Percentiles rank a stretch among this genome's conserved stretches.
Conservation (phyloP, 2,113 vertebrate species). For the Festucalex cinctus region DNA sequence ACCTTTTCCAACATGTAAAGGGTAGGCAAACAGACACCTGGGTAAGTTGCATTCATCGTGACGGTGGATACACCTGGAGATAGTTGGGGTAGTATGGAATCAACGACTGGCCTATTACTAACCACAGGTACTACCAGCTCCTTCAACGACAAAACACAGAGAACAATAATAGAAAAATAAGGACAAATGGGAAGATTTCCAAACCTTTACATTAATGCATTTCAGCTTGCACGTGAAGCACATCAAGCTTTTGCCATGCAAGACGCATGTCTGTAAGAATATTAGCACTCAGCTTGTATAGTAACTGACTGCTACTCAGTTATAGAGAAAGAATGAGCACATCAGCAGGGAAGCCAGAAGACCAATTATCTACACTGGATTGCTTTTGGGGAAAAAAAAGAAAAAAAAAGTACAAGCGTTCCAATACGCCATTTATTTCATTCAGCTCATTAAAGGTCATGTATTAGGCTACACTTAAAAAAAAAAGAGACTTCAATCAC, state of each 20-base stretch:
- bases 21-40: slow-evolving; percentile 75
- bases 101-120: slow-evolving; percentile 75
- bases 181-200: slow-evolving; percentile 23
- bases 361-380: slow-evolving; percentile 3
- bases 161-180: slow-evolving; percentile 29
- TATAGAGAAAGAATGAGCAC: slow-evolving; percentile 15
- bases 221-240: slow-evolving; percentile 9
- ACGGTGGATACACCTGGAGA: slow-evolving; percentile 86
- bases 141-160: slow-evolving; percentile 63
- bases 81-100: slow-evolving; percentile 82
- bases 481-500: not conserved
- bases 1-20: slow-evolving; percentile 12
- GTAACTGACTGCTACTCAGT: slow-evolving; percentile 21
- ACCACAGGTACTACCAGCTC: slow-evolving; percentile 58
- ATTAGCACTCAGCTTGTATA: slow-evolving; percentile 35
- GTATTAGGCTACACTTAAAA: not conserved
- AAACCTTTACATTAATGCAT: too few species aligned
- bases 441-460: not conserved
- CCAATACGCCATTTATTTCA: not conserved
- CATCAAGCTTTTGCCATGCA: slow-evolving; percentile 36
- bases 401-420: not conserved
- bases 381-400: not conserved
- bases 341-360: slow-evolving; percentile 37
- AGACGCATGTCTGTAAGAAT: slow-evolving; percentile 20
- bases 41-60: slow-evolving; percentile 78